phyloP scores from a whole-genome alignment of 2,797 vertebrate species.

The Erethizon dorsatum region DNA sequence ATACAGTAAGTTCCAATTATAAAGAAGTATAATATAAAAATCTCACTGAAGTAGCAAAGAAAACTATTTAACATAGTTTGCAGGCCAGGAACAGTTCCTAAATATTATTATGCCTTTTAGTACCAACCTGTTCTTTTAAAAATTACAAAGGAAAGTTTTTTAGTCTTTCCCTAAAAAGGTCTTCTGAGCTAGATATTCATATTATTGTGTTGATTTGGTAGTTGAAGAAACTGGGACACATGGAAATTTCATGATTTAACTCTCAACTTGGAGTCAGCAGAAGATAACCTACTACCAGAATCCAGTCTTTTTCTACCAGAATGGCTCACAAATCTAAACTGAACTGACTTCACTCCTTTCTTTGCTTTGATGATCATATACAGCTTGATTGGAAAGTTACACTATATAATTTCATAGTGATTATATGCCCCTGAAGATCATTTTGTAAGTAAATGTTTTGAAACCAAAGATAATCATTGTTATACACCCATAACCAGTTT shows the following conservation, averaged over 20 bases:
- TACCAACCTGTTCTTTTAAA: neutral
- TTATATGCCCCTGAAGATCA: slow-evolving; percentile 79
- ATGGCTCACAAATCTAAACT: slow-evolving; percentile 52
- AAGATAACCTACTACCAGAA: slow-evolving; percentile 65
- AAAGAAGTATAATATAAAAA: slow-evolving; percentile 46
- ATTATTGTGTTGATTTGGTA: neutral
- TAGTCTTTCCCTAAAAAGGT: neutral
- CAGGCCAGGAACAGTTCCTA: neutral
- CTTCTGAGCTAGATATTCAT: neutral
- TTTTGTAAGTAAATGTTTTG: slow-evolving; percentile 84
- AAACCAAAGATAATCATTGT: slow-evolving; percentile 86
- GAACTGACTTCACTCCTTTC: slow-evolving; percentile 67
- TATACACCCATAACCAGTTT: slow-evolving; percentile 79
- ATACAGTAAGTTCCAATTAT: neutral
- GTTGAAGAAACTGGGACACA: slow-evolving; percentile 49
- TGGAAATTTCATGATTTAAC: slow-evolving; percentile 24
- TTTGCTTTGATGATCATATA: slow-evolving; percentile 72
- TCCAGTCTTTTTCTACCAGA: slow-evolving; percentile 38
- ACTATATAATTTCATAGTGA: slow-evolving; percentile 85
- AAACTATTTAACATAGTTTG: neutral
- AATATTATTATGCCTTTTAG: neutral
- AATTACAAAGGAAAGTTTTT: neutral
- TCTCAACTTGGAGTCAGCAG: neutral
- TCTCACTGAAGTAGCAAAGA: neutral
- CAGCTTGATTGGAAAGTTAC: slow-evolving; percentile 81